Conservation (phyloP, 2,888 invertebrate genomes). For the Drosophila heteroneura region DNA sequence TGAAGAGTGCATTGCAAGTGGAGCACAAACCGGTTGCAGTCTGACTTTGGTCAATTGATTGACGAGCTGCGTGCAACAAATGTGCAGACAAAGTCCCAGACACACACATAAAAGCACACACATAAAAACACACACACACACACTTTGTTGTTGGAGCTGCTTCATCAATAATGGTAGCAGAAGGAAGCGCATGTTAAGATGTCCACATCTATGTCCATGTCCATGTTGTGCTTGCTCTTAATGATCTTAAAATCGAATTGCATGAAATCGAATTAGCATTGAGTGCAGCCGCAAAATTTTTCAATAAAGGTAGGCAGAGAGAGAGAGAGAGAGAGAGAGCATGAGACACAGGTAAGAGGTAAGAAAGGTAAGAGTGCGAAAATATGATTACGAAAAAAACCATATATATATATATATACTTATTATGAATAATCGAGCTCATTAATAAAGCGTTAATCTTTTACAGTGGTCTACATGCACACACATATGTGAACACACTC, state of each 20-base stretch:
- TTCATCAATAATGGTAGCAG: slow-evolving; percentile 69
- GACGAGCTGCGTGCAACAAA: slow-evolving; percentile 79
- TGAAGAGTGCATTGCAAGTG: slow-evolving; percentile 43
- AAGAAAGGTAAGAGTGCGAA: slow-evolving; percentile 15
- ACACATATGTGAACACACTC: not conserved
- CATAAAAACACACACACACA: slow-evolving; percentile 32
- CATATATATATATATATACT: too few relatives aligned
- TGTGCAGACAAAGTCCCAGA: slow-evolving; percentile 60
- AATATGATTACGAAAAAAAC: not conserved
- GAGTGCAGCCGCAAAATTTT: slow-evolving; percentile 62
- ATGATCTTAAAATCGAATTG: slow-evolving; percentile 76
- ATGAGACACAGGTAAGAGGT: slow-evolving; percentile 9
- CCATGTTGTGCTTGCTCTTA: slow-evolving; percentile 67
- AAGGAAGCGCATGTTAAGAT: slow-evolving; percentile 80
- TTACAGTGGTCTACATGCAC: slow-evolving; percentile 11
- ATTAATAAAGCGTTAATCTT: slow-evolving; percentile 78
- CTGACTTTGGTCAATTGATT: slow-evolving; percentile 67
- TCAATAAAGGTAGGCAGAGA: slow-evolving; percentile 54
- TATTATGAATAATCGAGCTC: slow-evolving; percentile 76
- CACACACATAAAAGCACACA: slow-evolving; percentile 48
- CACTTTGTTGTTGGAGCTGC: slow-evolving; percentile 22
- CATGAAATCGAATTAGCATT: slow-evolving; percentile 68
- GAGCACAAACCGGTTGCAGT: slow-evolving; percentile 74
- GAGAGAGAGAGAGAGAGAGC: slow-evolving; percentile 23
- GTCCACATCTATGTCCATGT: slow-evolving; percentile 66